Evolutionary conservation across 1,140 invertebrate species (phyloP).

Genomic region (Bathynomus jamesi): DNA sequence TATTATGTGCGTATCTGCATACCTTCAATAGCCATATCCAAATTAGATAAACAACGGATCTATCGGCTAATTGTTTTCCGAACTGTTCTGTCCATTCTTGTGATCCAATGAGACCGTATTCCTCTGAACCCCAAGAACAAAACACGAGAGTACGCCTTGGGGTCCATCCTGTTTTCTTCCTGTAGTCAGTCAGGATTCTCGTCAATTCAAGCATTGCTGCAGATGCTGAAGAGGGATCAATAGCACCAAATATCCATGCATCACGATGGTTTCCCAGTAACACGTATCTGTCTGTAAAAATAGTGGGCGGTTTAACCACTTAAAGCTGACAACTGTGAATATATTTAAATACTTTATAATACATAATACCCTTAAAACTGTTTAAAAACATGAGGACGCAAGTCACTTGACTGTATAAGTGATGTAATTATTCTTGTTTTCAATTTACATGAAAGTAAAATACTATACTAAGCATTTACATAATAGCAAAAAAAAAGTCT

Average conservation of each 20-base stretch:
- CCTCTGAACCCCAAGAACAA: constrained; percentile 42
- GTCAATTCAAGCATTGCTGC: constrained; percentile 45
- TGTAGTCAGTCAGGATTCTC: constrained; percentile 20
- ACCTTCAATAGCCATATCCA: constrained; percentile 35
- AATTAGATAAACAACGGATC: constrained; percentile 44
- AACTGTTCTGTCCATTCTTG: constrained; percentile 40
- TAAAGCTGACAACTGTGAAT: not conserved
- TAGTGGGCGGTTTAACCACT: not conserved
- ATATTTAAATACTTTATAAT: too few relatives aligned
- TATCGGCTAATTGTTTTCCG: constrained; percentile 34
- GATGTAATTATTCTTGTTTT: not conserved
- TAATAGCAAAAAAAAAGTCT: too few relatives aligned
- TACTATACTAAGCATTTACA: not conserved
- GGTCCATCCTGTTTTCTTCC: constrained; percentile 41
- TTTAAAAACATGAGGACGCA: not conserved
- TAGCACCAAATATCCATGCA: constrained; percentile 52
- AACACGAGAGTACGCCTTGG: constrained; percentile 48
- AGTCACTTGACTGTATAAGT: not conserved
- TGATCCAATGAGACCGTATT: constrained; percentile 40
- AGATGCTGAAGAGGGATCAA: constrained; percentile 52
- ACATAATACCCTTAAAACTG: not conserved
- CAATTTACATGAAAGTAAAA: not conserved
- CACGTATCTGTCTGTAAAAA: constrained; percentile 46
- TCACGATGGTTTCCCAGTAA: constrained; percentile 55
- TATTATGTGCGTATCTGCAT: not conserved